phyloP scores from a whole-genome alignment of 1,140 invertebrate species.

The Papilio glaucus region DNA sequence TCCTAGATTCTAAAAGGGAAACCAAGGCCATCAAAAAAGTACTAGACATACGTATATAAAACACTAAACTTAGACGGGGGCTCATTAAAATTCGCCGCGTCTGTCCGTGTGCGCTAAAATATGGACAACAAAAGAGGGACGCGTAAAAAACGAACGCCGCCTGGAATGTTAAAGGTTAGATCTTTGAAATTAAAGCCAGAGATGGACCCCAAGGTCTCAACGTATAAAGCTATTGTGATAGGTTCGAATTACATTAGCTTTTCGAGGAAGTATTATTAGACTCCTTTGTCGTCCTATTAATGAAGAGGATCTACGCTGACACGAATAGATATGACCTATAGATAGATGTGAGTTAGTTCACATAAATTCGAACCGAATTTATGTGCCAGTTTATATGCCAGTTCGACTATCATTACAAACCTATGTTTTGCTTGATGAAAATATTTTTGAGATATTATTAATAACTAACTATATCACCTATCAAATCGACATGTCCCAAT shows the following conservation, averaged over 20 bases:
- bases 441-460: too few species aligned
- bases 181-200: conserved; percentile 5
- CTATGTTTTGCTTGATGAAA: too few species aligned
- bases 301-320: too few species aligned
- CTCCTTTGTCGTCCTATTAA: not conserved
- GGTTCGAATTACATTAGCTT: not conserved
- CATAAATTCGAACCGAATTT: too few species aligned
- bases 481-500: too few species aligned
- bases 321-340: too few species aligned
- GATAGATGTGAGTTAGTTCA: too few species aligned
- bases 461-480: too few species aligned
- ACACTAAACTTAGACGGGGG: not conserved
- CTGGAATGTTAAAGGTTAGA: conserved; percentile 31
- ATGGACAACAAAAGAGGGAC: conserved; percentile 32
- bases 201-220: not conserved
- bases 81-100: conserved; percentile 28
- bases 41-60: conserved; percentile 21
- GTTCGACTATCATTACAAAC: too few species aligned
- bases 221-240: not conserved
- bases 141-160: conserved; percentile 28
- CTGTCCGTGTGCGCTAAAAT: conserved; percentile 22
- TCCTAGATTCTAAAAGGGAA: conserved; percentile 19
- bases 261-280: not conserved
- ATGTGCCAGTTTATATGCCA: too few species aligned
- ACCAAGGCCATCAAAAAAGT: conserved; percentile 11